A percentile compares a stretch with the other conserved stretches of the same genome.
These are phyloP conservation scores for Meloidogyne hapla DNA, from an alignment of 1,140 invertebrate genomes.

Conservation along the genomic window DNA sequence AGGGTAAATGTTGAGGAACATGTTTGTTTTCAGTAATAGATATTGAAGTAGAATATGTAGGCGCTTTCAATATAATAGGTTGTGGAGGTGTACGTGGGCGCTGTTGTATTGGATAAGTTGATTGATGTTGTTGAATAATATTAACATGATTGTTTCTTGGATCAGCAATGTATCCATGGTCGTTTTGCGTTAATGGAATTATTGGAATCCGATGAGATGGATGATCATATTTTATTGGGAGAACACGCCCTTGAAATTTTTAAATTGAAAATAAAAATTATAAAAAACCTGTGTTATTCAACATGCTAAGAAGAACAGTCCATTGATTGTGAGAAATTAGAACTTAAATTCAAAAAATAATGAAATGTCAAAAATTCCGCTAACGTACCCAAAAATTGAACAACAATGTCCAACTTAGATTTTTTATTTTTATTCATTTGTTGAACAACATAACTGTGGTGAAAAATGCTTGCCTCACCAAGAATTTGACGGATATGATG, in stretches of 20 bases:
- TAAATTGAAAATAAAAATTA: neutral
- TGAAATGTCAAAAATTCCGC: constrained; percentile 16
- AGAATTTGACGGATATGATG: constrained; percentile 30
- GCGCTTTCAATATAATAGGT: neutral
- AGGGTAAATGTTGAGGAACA: neutral
- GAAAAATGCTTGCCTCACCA: constrained; percentile 12
- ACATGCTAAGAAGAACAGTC: constrained; percentile 19
- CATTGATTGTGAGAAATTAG: constrained; percentile 26
- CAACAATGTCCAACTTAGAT: neutral
- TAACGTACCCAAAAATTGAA: constrained; percentile 21
- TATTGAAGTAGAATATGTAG: neutral
- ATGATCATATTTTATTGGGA: neutral
- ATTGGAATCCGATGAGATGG: neutral
- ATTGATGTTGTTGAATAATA: constrained; percentile 2
- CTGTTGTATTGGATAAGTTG: neutral
- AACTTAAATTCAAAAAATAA: constrained; percentile 4
- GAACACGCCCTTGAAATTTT: neutral
- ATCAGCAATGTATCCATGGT: neutral
- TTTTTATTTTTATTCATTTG: constrained; percentile 35
- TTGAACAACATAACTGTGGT: constrained; percentile 36
- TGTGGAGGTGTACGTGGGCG: neutral
- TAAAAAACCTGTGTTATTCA: constrained; percentile 8
- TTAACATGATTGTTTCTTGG: neutral
- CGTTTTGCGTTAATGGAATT: neutral
- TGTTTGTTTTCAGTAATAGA: neutral